phyloP scores from a whole-genome alignment of 2,113 vertebrate genomes.

The Mastomys natalensis region DNA sequence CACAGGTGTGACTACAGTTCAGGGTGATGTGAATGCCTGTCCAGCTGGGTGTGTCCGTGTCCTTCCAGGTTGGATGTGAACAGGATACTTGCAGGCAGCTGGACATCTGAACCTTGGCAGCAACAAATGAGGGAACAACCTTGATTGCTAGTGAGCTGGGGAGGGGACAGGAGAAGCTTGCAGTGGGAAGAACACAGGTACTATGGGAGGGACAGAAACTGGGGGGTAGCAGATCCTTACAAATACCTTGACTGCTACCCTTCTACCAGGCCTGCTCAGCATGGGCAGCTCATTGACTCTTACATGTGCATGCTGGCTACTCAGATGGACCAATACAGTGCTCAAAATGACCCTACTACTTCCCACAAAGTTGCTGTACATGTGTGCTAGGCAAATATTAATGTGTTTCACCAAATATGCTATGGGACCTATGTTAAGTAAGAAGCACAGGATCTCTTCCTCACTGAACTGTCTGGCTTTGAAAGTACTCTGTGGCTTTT shows the following conservation, averaged over 20 bases:
- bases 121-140: not conserved
- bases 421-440: not conserved
- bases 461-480: not conserved
- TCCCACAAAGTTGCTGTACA: not conserved
- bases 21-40: conserved; percentile 14
- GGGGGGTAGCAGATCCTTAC: not conserved
- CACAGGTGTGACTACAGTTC: not conserved
- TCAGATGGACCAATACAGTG: not conserved
- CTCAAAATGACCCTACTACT: not conserved
- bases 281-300: not conserved
- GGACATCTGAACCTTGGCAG: conserved; percentile 17
- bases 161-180: not conserved
- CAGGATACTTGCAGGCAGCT: not conserved
- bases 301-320: not conserved
- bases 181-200: not conserved
- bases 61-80: not conserved
- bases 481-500: not conserved
- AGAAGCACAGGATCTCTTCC: not conserved
- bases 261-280: not conserved
- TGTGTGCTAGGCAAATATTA: not conserved
- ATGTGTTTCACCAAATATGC: not conserved
- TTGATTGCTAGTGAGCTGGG: not conserved
- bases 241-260: not conserved
- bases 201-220: not conserved
- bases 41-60: conserved; percentile 3